phyloP scores from a whole-genome alignment of 2,113 vertebrate species.

The Apus apus region DNA sequence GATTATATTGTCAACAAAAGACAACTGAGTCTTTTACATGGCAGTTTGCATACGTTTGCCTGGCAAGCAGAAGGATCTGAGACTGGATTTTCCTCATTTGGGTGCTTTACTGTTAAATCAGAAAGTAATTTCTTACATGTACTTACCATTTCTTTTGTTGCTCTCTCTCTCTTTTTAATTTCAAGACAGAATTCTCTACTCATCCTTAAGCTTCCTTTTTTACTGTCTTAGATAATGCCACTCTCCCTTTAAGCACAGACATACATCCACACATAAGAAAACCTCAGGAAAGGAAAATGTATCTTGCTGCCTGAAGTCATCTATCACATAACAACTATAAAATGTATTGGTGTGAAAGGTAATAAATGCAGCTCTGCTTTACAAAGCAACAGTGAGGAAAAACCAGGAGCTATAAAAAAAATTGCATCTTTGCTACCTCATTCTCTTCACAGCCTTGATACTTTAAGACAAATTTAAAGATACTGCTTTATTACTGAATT shows the following conservation, averaged over 20 bases:
- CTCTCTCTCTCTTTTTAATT: not conserved
- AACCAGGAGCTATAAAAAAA: not conserved
- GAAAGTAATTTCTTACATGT: slow-evolving; percentile 15
- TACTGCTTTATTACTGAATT: not conserved
- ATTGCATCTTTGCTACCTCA: not conserved
- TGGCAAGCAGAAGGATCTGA: not conserved
- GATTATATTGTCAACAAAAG: slow-evolving; percentile 49
- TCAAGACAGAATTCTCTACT: not conserved
- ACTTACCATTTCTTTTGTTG: slow-evolving; percentile 15
- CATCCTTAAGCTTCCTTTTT: not conserved
- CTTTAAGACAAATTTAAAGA: not conserved
- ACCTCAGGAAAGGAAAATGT: not conserved
- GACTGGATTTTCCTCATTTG: slow-evolving; percentile 4
- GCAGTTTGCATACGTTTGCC: slow-evolving; percentile 52
- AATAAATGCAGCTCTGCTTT: slow-evolving; percentile 33
- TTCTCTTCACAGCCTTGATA: not conserved
- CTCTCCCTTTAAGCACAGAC: not conserved
- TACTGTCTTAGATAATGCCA: not conserved
- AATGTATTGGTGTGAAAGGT: not conserved
- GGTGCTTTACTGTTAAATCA: slow-evolving; percentile 6
- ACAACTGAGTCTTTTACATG: not conserved
- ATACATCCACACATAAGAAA: not conserved
- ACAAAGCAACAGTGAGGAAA: not conserved
- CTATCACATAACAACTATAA: not conserved
- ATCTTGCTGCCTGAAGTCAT: not conserved